A percentile compares a stretch with the other conserved stretches of the same genome.
Conservation (phyloP, 1,140 invertebrate genomes). For the Euwallacea fornicatus region DNA sequence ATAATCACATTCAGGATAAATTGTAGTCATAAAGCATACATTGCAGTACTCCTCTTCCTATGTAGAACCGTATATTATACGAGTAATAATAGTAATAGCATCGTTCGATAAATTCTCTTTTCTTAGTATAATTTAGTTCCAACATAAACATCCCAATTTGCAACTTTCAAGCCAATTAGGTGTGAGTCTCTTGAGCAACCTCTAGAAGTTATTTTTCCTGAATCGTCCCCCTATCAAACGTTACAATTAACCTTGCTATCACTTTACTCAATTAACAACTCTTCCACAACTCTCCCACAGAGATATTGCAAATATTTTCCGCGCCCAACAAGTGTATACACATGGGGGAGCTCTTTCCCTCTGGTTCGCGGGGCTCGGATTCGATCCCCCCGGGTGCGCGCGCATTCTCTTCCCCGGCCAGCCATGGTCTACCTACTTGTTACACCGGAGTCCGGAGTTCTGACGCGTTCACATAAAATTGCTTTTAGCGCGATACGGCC, state of each 20-base stretch:
- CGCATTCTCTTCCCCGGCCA: constrained; percentile 43
- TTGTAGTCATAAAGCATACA: no score
- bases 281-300: constrained; percentile 14
- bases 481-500: constrained; percentile 30
- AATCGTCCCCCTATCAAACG: not conserved
- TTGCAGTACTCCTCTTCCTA: no score
- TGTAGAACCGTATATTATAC: no score
- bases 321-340: constrained; percentile 36
- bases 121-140: no score
- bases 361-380: constrained; percentile 10
- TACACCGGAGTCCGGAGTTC: constrained; percentile 49
- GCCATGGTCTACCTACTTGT: constrained; percentile 52
- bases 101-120: no score
- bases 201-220: not conserved
- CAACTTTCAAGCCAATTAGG: no score
- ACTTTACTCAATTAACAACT: constrained; percentile 12
- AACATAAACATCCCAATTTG: no score
- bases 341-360: constrained; percentile 13
- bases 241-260: constrained; percentile 1
- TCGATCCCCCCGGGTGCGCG: constrained; percentile 42
- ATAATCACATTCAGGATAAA: no score
- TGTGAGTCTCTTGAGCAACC: no score
- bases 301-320: constrained; percentile 26
- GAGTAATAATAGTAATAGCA: no score
- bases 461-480: constrained; percentile 46